Evolutionary conservation across 1,140 invertebrate genomes (phyloP).

Genomic region (Trachymyrmex septentrionalis): DNA sequence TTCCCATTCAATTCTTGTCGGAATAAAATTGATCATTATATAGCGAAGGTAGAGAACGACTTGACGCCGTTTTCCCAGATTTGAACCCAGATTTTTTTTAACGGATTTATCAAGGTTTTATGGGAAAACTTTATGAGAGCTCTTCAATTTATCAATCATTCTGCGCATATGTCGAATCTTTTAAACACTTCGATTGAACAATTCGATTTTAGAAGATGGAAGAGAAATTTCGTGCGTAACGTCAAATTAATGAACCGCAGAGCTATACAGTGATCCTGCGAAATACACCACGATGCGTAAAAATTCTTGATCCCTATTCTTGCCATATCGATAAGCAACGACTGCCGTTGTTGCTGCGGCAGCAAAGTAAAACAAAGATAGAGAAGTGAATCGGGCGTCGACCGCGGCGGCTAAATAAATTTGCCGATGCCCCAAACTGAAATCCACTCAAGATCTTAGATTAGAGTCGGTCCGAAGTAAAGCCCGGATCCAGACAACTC

Average conservation of each 20-base stretch:
- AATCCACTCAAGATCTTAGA: conserved; percentile 86
- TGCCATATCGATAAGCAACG: background rate
- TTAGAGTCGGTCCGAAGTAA: conserved; percentile 84
- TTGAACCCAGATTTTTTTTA: no score
- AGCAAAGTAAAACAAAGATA: conserved; percentile 24
- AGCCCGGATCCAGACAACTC: conserved; percentile 83
- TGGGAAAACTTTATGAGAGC: no score
- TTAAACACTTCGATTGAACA: no score
- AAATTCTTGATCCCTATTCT: background rate
- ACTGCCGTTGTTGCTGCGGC: background rate
- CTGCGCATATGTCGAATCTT: background rate
- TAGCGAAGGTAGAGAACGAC: no score
- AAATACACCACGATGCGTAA: background rate
- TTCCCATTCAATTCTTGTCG: no score
- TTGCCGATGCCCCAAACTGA: conserved; percentile 80
- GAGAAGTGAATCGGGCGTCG: conserved; percentile 51
- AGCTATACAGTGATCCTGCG: background rate
- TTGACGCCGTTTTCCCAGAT: no score
- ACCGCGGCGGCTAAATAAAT: conserved; percentile 81
- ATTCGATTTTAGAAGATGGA: background rate
- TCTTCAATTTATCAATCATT: background rate
- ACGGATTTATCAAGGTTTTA: no score
- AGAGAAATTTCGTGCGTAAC: background rate
- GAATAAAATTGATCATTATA: no score
- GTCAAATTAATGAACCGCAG: background rate